Conservation (phyloP, 2,797 vertebrate genomes). For the Darevskia mixta region DNA sequence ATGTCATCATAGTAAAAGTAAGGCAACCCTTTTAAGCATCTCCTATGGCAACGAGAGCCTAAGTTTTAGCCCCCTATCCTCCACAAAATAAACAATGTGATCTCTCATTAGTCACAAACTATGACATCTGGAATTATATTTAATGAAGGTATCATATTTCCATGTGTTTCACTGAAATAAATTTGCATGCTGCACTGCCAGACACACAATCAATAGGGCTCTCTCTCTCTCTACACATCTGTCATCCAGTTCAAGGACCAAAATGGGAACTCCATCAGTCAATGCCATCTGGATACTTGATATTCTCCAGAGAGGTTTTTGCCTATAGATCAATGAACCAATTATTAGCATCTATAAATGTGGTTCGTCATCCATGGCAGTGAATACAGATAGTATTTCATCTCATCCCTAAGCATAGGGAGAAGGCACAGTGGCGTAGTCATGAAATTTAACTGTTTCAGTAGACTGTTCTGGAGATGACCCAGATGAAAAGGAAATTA, state of each 20-base stretch:
- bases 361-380: neutral
- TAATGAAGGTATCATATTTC: neutral
- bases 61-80: neutral
- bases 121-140: neutral
- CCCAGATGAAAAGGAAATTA: slow-evolving; percentile 33
- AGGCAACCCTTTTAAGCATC: neutral
- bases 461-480: slow-evolving; percentile 15
- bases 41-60: neutral
- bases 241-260: slow-evolving; percentile 19
- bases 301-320: slow-evolving; percentile 14
- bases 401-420: neutral
- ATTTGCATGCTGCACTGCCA: neutral
- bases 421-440: slow-evolving; percentile 6
- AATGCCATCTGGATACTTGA: slow-evolving; percentile 19
- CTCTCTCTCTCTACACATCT: neutral
- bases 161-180: neutral
- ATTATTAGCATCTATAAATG: slow-evolving; percentile 23
- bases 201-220: neutral
- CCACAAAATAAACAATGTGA: neutral
- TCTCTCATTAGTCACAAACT: neutral
- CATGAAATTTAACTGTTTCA: slow-evolving; percentile 23
- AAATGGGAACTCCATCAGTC: slow-evolving; percentile 12
- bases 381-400: slow-evolving; percentile 8
- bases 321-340: slow-evolving; percentile 22
- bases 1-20: neutral